These are phyloP conservation scores for Cylindroiulus punctatus DNA, from an alignment of 2,888 invertebrate genomes.

Conservation along the genomic window DNA sequence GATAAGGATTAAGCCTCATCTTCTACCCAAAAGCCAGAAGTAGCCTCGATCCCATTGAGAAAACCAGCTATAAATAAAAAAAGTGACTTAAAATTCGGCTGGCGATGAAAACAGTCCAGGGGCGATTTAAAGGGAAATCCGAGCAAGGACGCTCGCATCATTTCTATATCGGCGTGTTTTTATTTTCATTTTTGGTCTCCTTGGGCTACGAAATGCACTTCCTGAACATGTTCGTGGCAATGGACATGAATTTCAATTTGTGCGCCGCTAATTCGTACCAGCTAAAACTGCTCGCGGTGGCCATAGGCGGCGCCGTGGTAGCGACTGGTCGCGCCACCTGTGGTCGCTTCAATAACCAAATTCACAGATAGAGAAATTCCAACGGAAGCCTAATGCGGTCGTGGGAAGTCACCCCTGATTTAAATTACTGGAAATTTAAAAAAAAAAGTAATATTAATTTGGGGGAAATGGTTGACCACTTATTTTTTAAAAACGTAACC, in stretches of 20 bases:
- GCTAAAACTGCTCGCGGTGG: background rate
- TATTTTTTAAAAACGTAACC: too few species aligned
- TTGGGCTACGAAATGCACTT: conserved; percentile 21
- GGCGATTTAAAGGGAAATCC: conserved; percentile 20
- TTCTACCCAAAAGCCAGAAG: conserved; percentile 19
- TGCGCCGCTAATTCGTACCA: background rate
- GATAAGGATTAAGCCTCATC: conserved; percentile 11
- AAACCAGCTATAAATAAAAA: too few species aligned
- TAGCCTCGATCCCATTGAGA: background rate
- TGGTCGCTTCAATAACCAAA: background rate
- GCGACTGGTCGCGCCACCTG: background rate
- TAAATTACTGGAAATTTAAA: too few species aligned
- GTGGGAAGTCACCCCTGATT: too few species aligned
- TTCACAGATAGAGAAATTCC: too few species aligned
- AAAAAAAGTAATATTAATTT: too few species aligned
- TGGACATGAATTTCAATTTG: conserved; percentile 15
- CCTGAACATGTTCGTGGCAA: conserved; percentile 8
- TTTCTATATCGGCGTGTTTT: conserved; percentile 26
- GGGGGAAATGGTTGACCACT: too few species aligned
- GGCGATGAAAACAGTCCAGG: background rate
- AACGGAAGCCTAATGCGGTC: too few species aligned
- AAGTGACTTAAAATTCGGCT: background rate
- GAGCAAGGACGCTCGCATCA: conserved; percentile 32
- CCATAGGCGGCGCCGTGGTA: background rate
- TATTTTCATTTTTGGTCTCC: conserved; percentile 14